Base-by-base conservation (phyloP, 2,797 vertebrate genomes). In the Pachyuromys duprasi region DNA sequence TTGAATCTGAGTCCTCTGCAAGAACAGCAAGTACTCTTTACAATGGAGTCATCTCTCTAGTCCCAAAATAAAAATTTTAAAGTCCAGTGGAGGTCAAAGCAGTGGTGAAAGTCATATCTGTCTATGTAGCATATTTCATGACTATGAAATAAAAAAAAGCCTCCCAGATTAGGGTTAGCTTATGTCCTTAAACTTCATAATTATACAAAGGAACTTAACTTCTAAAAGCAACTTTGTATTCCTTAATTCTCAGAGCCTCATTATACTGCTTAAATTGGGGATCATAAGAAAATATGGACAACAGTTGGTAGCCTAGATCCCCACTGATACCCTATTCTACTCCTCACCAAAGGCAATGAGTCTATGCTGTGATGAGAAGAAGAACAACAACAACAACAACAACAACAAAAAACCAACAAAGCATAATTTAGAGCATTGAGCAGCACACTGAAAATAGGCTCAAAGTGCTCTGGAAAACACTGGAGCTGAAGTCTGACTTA, bases 311-410 rank as follows among this genome's bases (percentile, higher is more conserved):
- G 28, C 45, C 33, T 65, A 78, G 11, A 83, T 60, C 24, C 7
- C 17, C n/a, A 36, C 22, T 14, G 36, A 74, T 14, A 3, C 0
- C 2, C 20, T 24, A 74, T 5, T 5, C 3, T 8, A 1, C 45
- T 82, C 22, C 33, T 36, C 63, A 72, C 28, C 45, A n/a, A n/a
- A 8, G 8, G 0, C 33, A 92, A 39, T 24, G 5, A 79, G 1
- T 80, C 72, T 86, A 74, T 42, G 86, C 90, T 18, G 2, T 2
- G 8, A 28, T 28, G 3, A 14, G 7, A 60, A 8, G 0, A 22
- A 28, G 3, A 83, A 39, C n/a, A n/a, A n/a, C n/a, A n/a, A n/a
- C n/a, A n/a, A n/a, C n/a, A n/a, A n/a, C n/a, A n/a, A n/a, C n/a
- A n/a, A n/a, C n/a, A n/a, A n/a, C n/a, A n/a, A 42, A 49, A 6